Evolutionary conservation across 2,797 vertebrate genomes (phyloP).

Genomic region (Steatocranus sp.): DNA sequence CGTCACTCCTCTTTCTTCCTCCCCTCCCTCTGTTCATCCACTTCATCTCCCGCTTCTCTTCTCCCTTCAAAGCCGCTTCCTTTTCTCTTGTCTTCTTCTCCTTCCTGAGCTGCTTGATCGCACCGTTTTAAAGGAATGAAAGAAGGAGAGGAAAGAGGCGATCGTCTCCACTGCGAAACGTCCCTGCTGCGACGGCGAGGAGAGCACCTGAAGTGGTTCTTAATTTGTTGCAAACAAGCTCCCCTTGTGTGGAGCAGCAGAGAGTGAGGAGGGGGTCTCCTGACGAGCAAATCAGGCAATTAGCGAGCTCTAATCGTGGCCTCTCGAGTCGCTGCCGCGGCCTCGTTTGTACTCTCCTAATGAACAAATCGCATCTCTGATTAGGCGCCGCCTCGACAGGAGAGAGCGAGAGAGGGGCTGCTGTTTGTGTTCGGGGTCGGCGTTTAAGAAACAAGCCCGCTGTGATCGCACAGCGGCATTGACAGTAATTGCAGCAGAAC

Average conservation of each 20-base stretch:
- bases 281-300: conserved; percentile 83
- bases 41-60: conserved; percentile 1
- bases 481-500: conserved; percentile 15
- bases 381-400: conserved; percentile 67
- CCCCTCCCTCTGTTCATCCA: conserved; percentile 14
- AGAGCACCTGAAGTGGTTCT: conserved; percentile 79
- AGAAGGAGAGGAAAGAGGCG: background rate
- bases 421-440: background rate
- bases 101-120: conserved; percentile 77
- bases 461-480: background rate
- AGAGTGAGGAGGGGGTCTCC: conserved; percentile 21
- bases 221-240: conserved; percentile 77
- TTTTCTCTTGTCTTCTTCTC: conserved; percentile 39
- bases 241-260: conserved; percentile 27
- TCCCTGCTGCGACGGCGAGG: conserved; percentile 74
- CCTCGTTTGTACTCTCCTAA: conserved; percentile 95
- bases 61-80: conserved; percentile 77
- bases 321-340: conserved; percentile 79
- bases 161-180: background rate
- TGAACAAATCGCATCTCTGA: conserved; percentile 94
- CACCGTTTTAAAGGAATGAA: conserved; percentile 34
- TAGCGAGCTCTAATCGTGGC: conserved; percentile 85
- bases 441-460: background rate
- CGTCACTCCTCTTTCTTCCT: conserved; percentile 7
- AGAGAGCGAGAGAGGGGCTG: conserved; percentile 58